Evolutionary conservation across 2,797 vertebrate genomes (phyloP).

Genomic region (Sebastes nivosus): DNA sequence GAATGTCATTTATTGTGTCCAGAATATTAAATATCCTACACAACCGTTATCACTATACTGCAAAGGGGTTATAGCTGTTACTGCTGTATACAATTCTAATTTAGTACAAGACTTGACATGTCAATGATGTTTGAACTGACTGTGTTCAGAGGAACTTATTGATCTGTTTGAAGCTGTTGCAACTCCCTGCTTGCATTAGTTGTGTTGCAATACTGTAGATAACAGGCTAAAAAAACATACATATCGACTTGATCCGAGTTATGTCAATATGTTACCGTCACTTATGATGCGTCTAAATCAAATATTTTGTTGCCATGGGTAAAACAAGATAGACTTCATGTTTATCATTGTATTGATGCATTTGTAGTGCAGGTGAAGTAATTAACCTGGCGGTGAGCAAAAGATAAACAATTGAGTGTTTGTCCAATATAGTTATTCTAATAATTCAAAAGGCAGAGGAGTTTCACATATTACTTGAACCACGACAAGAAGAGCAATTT

Average conservation of each 20-base stretch:
- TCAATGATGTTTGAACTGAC: constrained; percentile 23
- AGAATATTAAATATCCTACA: neutral
- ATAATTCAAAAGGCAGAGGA: neutral
- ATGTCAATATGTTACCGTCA: neutral
- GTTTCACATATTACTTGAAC: neutral
- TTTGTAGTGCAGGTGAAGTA: neutral
- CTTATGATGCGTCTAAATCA: neutral
- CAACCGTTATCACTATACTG: neutral
- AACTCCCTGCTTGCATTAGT: neutral
- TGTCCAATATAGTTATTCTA: neutral
- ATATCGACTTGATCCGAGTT: neutral
- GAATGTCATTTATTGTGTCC: neutral
- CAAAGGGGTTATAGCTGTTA: neutral
- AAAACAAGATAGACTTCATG: neutral
- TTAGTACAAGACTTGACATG: neutral
- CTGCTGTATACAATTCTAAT: too few species aligned
- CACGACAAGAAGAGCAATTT: neutral
- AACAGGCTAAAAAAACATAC: constrained; percentile 16
- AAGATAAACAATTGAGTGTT: neutral
- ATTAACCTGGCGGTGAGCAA: neutral
- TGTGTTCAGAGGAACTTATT: constrained; percentile 31
- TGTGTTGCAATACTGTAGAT: constrained; percentile 21
- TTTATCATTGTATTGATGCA: neutral
- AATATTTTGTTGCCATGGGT: neutral
- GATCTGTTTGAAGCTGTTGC: constrained; percentile 20